Conservation (phyloP, 2,797 vertebrate species). For the Echeneis naucrates region DNA sequence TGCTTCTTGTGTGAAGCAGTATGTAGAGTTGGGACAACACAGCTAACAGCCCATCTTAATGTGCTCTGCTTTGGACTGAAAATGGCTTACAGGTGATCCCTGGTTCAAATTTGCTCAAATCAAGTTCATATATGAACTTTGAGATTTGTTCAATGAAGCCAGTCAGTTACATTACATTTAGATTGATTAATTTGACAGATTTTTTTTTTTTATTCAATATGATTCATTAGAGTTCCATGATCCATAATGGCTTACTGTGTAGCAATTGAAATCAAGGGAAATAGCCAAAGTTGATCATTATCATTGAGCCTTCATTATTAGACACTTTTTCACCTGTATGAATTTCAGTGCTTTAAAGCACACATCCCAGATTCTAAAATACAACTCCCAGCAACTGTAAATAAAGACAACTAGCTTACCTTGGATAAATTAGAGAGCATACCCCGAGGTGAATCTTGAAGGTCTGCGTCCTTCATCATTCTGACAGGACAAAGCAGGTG, state of each 20-base stretch:
- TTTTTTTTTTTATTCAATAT: no score
- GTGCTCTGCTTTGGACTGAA: no score
- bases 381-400: slow-evolving; percentile 12
- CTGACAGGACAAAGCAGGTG: slow-evolving; percentile 35
- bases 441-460: slow-evolving; percentile 16
- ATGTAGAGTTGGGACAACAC: no score
- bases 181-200: no score
- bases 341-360: slow-evolving; percentile 7
- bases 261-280: slow-evolving; percentile 58
- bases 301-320: slow-evolving; percentile 30
- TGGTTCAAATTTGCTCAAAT: no score
- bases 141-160: no score
- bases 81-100: no score
- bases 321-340: slow-evolving; percentile 5
- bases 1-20: no score
- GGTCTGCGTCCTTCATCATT: slow-evolving; percentile 31
- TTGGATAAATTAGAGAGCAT: slow-evolving; percentile 21
- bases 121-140: no score
- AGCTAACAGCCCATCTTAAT: no score
- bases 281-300: slow-evolving; percentile 26
- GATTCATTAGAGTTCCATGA: no score
- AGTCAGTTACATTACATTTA: no score
- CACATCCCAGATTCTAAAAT: not conserved
- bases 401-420: slow-evolving; percentile 9
- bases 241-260: slow-evolving; percentile 39